Evolutionary conservation across 2,113 vertebrate species (phyloP), one percentile per base, ranked within the genome.

Genomic region (Gymnorhina tibicen): DNA sequence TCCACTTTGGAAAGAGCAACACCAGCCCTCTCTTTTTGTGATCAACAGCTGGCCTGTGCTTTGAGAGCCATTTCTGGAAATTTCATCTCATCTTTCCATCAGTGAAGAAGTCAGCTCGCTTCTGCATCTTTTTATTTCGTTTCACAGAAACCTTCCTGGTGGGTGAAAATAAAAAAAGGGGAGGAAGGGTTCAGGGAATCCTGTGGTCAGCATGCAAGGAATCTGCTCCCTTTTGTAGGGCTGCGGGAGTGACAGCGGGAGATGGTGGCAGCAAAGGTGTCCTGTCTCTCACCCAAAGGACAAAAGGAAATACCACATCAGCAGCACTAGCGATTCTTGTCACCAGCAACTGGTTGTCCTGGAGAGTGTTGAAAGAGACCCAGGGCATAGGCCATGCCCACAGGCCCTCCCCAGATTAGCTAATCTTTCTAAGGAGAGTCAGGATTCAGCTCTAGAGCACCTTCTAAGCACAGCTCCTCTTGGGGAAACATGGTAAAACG

Each of bases 291-390:
- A 0, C 22, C 67, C 76, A n/a, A 79, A 91, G 58, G 16, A 95
- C 46, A 66, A 93, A 94, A 93, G 88, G 86, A 93, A 95, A 91
- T 79, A 58, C 60, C 90, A 90, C 55, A 68, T 79, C 86, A 91
- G 77, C 86, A 89, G 80, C 70, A 60, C 46, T 3, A 37, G 37
- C 66, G 83, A 95, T 82, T 81, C 86, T 53, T 91, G 74, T 91
- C 88, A 76, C 32, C 73, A 37, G 42, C 0, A 5, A 21, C 85
- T 80, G 58, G 35, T 55, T 90, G 85, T 88, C 55, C 63, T 1
- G 21, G 66, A 79, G 86, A 73, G 84, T 47, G 53, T 10, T 92
- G 74, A 85, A 93, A 91, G 90, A 68, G 44, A 39, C 14, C 19
- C 53, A 55, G 67, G 32, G 42, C 55, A 76, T 35, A 88, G 72